Percentiles rank a stretch among this genome's conserved stretches.
Evolutionary conservation across 2,888 invertebrate species (phyloP).

Genomic region (Nomada lathburiana): DNA sequence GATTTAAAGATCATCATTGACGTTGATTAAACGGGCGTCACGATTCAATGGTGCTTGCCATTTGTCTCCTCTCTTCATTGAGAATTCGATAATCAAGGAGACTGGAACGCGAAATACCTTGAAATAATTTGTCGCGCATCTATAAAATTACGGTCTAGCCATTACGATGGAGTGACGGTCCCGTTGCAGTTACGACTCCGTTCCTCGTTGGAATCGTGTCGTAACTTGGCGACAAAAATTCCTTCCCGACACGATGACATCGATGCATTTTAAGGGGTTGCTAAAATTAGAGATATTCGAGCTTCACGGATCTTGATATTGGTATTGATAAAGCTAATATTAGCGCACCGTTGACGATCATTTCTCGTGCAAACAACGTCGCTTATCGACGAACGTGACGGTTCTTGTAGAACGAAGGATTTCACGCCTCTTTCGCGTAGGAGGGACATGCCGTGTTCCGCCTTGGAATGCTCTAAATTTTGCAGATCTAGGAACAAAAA

Average conservation of each 20-base stretch:
- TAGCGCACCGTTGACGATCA: conserved; percentile 65
- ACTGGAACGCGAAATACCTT: not conserved
- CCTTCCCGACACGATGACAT: not conserved
- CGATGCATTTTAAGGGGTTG: no score
- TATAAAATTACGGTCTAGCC: conserved; percentile 28
- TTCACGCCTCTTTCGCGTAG: conserved; percentile 37
- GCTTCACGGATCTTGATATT: not conserved
- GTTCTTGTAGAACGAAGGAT: conserved; percentile 60
- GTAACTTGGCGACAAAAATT: not conserved
- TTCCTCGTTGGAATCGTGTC: conserved; percentile 16
- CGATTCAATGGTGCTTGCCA: not conserved
- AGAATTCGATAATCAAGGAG: conserved; percentile 27
- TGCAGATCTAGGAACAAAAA: not conserved
- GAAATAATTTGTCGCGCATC: conserved; percentile 22
- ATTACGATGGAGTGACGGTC: conserved; percentile 27
- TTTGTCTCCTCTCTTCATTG: not conserved
- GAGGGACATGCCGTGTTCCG: conserved; percentile 4
- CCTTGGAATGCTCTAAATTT: conserved; percentile 30
- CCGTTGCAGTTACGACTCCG: conserved; percentile 20
- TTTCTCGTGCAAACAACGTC: conserved; percentile 66
- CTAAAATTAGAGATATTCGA: conserved; percentile 1
- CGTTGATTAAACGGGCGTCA: conserved; percentile 12
- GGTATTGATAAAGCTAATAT: conserved; percentile 63
- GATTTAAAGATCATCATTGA: not conserved
- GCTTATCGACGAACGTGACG: conserved; percentile 62